A percentile compares a stretch with the other conserved stretches of the same genome.
These are phyloP conservation scores for Sorex maritimensis DNA, from an alignment of 2,797 vertebrate genomes.

Conservation along the genomic window DNA sequence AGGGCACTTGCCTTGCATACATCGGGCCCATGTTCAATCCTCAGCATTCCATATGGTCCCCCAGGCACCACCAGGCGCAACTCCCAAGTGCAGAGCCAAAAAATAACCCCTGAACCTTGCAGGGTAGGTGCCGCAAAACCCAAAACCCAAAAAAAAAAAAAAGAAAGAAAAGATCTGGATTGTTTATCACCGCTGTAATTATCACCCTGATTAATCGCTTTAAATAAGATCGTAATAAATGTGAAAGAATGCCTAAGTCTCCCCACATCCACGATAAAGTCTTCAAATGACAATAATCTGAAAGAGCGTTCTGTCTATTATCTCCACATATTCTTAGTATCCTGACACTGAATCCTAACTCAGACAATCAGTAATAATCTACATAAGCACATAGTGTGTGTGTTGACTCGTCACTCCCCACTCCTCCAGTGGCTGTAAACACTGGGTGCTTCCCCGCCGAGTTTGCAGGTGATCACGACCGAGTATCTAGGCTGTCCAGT, in stretches of 20 bases:
- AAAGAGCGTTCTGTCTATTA: neutral
- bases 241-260: constrained; percentile 27
- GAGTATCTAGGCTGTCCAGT: neutral
- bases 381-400: too few relatives aligned
- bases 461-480: neutral
- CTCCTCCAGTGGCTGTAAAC: too few relatives aligned
- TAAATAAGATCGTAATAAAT: constrained; percentile 16
- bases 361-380: neutral
- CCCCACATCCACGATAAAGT: constrained; percentile 3
- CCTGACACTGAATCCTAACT: neutral
- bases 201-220: constrained; percentile 43
- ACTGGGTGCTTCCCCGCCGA: neutral
- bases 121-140: too few relatives aligned
- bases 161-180: neutral
- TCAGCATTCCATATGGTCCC: too few relatives aligned
- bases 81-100: too few relatives aligned
- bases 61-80: too few relatives aligned
- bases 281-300: constrained; percentile 1
- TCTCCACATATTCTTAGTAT: too few relatives aligned
- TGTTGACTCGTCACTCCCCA: too few relatives aligned
- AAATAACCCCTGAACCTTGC: too few relatives aligned
- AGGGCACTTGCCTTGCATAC: too few relatives aligned
- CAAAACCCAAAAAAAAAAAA: too few relatives aligned
- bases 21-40: too few relatives aligned
- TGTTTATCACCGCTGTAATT: neutral